Evolutionary conservation across 2,113 vertebrate genomes (phyloP), one percentile per base, ranked within the genome.

Genomic region (Rafetus swinhoei): DNA sequence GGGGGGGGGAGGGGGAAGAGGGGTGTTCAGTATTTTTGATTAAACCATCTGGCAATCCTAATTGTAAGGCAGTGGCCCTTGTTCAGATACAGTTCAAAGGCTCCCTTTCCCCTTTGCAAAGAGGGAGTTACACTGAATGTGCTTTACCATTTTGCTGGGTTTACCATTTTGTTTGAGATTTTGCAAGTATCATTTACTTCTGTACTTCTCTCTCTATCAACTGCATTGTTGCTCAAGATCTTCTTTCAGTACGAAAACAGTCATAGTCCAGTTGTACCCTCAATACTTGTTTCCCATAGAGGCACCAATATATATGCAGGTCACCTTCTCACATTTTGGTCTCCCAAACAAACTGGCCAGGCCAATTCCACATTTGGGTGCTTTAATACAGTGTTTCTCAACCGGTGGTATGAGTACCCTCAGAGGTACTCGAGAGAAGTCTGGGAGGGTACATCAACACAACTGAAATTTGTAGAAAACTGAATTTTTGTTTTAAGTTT

Each of bases 191-290:
- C 12, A 4, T 2, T 52, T 62, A 21, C 29, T 81, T 32, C 0
- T 13, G 65, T 84, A 79, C 2, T 4, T 50, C 21, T 89, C 5
- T 32, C 82, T 15, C n/a, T 2, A 2, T 76, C 65, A 7, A 6
- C n/a, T 21, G 3, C 9, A 22, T 65, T 65, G 60, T 7, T 2
- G 3, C 7, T 16, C 86, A 94, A 32, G 24, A 84, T 32, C 8
- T 9, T 8, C 29, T 2, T 39, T 74, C 4, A 18, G 1, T 19
- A 54, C 2, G n/a, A 9, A 32, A 65, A 21, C 2, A 55, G 15
- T 53, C 50, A 9, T 32, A 14, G 24, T 12, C 14, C 11, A 32
- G 24, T 29, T 65, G 25, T 29, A 14, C 60, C 50, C 1, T 45
- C 4, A 25, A 45, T 77, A 25, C 7, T 84, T 25, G 7, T 18